Percentiles rank a stretch among this genome's conserved stretches.
Evolutionary conservation across 1,140 invertebrate species (phyloP).

Genomic region (Danaus plexippus): DNA sequence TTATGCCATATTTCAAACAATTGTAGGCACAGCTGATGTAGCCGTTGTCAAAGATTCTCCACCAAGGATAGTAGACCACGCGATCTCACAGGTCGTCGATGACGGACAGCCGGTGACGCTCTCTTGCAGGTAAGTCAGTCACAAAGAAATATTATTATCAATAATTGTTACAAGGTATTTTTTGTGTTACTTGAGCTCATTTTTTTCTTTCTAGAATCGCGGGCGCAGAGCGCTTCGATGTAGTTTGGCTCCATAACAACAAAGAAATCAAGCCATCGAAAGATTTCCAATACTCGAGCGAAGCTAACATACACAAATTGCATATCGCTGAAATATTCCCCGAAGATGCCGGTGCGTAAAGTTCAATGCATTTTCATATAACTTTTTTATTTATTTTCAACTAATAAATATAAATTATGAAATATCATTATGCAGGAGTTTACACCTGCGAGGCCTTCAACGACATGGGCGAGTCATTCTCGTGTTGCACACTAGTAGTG

Average conservation of each 20-base stretch:
- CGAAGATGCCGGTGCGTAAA: constrained; percentile 77
- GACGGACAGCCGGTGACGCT: constrained; percentile 90
- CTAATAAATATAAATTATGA: too few species aligned
- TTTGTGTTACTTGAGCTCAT: too few species aligned
- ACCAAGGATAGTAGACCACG: constrained; percentile 87
- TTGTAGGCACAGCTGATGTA: constrained; percentile 71
- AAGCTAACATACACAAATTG: constrained; percentile 92
- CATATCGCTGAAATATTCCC: constrained; percentile 96
- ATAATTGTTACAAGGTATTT: neutral
- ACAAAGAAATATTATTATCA: too few species aligned
- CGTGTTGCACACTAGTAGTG: constrained; percentile 89
- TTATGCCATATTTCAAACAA: constrained; percentile 6
- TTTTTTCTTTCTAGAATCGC: constrained; percentile 75
- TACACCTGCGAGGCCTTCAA: constrained; percentile 98
- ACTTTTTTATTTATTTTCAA: neutral
- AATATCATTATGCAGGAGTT: constrained; percentile 75
- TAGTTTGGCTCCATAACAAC: constrained; percentile 96
- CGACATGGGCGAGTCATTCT: constrained; percentile 93
- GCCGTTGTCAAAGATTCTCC: constrained; percentile 42
- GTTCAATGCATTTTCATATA: neutral
- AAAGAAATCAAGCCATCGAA: constrained; percentile 97
- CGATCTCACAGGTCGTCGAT: constrained; percentile 83
- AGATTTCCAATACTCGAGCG: constrained; percentile 93
- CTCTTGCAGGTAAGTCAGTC: constrained; percentile 74
- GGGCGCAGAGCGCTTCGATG: constrained; percentile 90